These are phyloP conservation scores for Dusona sp. DNA, from an alignment of 2,888 invertebrate species.

Conservation along the genomic window DNA sequence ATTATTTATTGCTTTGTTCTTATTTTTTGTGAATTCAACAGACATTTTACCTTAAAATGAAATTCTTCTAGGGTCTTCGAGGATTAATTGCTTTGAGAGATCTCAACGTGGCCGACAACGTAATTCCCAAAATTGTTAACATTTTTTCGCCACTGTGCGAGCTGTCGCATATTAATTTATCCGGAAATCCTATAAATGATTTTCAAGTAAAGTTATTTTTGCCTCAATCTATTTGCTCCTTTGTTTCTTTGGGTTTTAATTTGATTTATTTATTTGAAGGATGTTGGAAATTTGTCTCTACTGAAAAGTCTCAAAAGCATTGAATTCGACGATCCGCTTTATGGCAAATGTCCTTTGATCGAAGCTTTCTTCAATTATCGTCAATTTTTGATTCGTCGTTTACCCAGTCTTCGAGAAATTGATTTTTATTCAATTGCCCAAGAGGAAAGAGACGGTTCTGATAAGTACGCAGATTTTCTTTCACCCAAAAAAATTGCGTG, in stretches of 20 bases:
- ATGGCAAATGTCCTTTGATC: slow-evolving; percentile 73
- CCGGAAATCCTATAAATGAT: slow-evolving; percentile 70
- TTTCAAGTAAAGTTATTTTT: slow-evolving; percentile 66
- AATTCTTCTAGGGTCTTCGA: slow-evolving; percentile 66
- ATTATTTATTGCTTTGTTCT: neutral
- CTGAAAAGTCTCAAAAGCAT: slow-evolving; percentile 69
- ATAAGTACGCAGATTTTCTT: slow-evolving; percentile 54
- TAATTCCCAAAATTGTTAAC: slow-evolving; percentile 65
- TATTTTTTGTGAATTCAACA: neutral
- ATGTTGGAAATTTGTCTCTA: slow-evolving; percentile 66
- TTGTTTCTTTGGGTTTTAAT: neutral
- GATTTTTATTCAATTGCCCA: slow-evolving; percentile 69
- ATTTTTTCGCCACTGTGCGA: slow-evolving; percentile 65
- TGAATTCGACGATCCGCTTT: slow-evolving; percentile 72
- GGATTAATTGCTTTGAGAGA: slow-evolving; percentile 65
- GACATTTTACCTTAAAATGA: neutral
- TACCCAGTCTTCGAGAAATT: slow-evolving; percentile 69
- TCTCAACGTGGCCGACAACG: slow-evolving; percentile 73
- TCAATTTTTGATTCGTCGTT: slow-evolving; percentile 65
- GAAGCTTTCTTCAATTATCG: slow-evolving; percentile 73
- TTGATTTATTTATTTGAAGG: slow-evolving; percentile 62
- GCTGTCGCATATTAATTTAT: slow-evolving; percentile 70
- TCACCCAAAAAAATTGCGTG: neutral
- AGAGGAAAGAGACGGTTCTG: slow-evolving; percentile 68
- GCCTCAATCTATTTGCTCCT: neutral